Evolutionary conservation across 2,113 vertebrate genomes (phyloP).

Genomic region (Ophiodon elongatus): DNA sequence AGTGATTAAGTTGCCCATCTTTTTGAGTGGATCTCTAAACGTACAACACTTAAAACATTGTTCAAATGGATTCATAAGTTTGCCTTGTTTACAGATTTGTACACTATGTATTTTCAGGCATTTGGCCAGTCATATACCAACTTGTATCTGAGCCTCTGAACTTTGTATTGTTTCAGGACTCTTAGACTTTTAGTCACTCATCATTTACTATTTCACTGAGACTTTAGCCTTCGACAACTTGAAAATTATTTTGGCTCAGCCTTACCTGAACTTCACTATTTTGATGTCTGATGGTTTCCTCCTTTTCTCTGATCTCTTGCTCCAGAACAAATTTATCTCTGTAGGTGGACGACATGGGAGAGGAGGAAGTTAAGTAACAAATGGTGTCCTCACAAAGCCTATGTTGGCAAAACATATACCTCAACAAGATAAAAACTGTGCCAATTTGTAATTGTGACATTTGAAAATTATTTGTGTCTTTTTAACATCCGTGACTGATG

Average conservation of each 20-base stretch:
- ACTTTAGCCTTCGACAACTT: background rate
- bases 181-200: background rate
- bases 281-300: constrained; percentile 91
- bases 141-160: background rate
- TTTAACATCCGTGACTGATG: background rate
- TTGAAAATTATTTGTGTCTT: constrained; percentile 1
- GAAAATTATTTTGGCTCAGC: background rate
- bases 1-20: background rate
- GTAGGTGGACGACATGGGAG: background rate
- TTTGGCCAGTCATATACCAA: background rate
- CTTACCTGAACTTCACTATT: constrained; percentile 92
- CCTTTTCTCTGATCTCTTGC: constrained; percentile 93
- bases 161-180: background rate
- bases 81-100: background rate
- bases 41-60: background rate
- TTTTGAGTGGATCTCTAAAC: background rate
- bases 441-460: constrained; percentile 2
- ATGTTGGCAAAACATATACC: background rate
- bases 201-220: background rate
- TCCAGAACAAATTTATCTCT: constrained; percentile 95
- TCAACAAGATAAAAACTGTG: background rate
- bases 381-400: background rate
- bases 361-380: constrained; percentile 3
- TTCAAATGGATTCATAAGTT: background rate
- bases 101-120: background rate